Evolutionary conservation across 1,140 invertebrate genomes (phyloP).

Genomic region (Drosophila bocki): DNA sequence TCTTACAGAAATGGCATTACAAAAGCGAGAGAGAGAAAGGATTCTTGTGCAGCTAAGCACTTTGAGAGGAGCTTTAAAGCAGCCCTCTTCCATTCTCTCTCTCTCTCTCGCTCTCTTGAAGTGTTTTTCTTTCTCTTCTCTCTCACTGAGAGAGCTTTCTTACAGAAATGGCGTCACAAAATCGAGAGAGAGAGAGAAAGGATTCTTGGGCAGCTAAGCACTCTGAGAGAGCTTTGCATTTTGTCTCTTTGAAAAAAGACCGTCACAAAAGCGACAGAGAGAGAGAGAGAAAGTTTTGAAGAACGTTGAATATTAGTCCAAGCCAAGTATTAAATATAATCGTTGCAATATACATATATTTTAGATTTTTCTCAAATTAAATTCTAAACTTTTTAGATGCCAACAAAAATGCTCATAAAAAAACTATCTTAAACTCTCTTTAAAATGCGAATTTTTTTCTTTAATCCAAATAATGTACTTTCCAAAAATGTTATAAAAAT

Average conservation of each 20-base stretch:
- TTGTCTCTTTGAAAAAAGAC: not conserved
- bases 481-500: not conserved
- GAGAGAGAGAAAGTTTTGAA: not conserved
- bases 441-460: slow-evolving; percentile 5
- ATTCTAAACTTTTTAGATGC: not conserved
- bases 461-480: not conserved
- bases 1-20: too few species aligned
- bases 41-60: not conserved
- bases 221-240: not conserved
- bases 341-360: slow-evolving; percentile 1
- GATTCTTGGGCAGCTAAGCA: not conserved
- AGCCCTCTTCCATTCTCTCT: not conserved
- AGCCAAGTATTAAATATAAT: slow-evolving; percentile 41
- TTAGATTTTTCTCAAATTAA: not conserved
- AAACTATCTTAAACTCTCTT: not conserved
- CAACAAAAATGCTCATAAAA: slow-evolving; percentile 33
- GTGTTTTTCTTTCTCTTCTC: not conserved
- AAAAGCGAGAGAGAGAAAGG: too few species aligned
- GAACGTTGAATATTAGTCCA: slow-evolving; percentile 14
- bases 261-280: not conserved
- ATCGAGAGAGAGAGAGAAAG: not conserved
- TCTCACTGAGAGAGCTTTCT: not conserved
- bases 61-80: not conserved
- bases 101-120: not conserved
- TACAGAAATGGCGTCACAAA: not conserved